phyloP scores from a whole-genome alignment of 23 tunicate genomes.

The Aplidium turbinatum region DNA sequence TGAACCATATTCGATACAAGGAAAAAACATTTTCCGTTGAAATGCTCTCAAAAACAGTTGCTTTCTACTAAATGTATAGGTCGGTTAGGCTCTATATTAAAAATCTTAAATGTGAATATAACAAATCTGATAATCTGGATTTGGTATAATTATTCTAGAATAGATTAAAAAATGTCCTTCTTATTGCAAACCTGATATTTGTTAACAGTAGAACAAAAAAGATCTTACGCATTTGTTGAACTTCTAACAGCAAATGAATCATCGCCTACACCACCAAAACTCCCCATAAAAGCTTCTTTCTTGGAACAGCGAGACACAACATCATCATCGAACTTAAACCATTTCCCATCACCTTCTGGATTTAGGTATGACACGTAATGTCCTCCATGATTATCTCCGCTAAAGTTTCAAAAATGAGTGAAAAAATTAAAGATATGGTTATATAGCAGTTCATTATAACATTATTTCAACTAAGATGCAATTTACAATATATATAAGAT shows the following conservation, averaged over 20 bases:
- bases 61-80: no score
- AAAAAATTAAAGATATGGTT: not conserved
- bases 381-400: constrained; percentile 98
- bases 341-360: constrained; percentile 94
- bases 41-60: no score
- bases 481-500: not conserved
- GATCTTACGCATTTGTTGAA: constrained; percentile 95
- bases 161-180: not conserved
- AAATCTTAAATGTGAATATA: no score
- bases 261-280: constrained; percentile 94
- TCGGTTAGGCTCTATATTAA: no score
- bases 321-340: constrained; percentile 99
- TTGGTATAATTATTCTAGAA: no score
- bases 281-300: constrained; percentile 92
- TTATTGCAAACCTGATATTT: not conserved
- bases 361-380: constrained; percentile 94
- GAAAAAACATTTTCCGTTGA: no score
- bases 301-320: constrained; percentile 89
- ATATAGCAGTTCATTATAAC: not conserved
- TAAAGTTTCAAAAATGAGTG: constrained; percentile 3
- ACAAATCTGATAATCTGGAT: no score
- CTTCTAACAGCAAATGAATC: constrained; percentile 75
- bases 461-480: not conserved
- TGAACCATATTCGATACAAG: no score
- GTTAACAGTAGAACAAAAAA: not conserved